phyloP scores from a whole-genome alignment of 1,140 invertebrate genomes.

The Nomia melanderi region DNA sequence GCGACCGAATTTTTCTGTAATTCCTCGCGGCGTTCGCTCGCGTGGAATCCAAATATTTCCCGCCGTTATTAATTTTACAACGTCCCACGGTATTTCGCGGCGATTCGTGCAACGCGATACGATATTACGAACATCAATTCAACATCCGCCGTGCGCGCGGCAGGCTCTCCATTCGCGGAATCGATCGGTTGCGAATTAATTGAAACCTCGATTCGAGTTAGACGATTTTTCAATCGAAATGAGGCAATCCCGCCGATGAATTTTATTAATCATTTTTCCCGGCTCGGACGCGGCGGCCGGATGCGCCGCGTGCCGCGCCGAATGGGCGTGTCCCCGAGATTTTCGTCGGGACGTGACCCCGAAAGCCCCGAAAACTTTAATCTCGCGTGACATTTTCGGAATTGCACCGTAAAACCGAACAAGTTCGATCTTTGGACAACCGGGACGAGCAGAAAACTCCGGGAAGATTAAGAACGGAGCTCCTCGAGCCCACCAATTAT shows the following conservation, averaged over 20 bases:
- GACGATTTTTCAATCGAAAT: not conserved
- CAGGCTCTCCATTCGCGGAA: conserved; percentile 2
- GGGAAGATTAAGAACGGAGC: too few species aligned
- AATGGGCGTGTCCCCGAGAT: not conserved
- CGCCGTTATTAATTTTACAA: too few species aligned
- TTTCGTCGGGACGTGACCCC: not conserved
- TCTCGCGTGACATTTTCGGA: not conserved
- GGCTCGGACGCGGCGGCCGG: too few species aligned
- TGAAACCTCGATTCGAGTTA: not conserved
- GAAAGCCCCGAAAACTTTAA: not conserved
- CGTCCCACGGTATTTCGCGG: too few species aligned
- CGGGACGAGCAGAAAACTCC: not conserved
- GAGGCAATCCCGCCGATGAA: not conserved
- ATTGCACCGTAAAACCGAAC: not conserved
- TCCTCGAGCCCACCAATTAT: too few species aligned
- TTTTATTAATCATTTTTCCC: not conserved
- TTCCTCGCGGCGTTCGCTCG: too few species aligned
- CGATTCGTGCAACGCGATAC: not conserved
- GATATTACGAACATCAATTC: not conserved
- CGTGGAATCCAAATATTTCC: too few species aligned
- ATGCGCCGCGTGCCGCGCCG: not conserved
- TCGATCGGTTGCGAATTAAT: conserved; percentile 9
- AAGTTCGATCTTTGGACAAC: not conserved
- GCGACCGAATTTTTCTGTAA: too few species aligned
- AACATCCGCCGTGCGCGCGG: not conserved